Evolutionary conservation across 2,888 invertebrate species (phyloP).

Genomic region (Clitarchus hookeri): DNA sequence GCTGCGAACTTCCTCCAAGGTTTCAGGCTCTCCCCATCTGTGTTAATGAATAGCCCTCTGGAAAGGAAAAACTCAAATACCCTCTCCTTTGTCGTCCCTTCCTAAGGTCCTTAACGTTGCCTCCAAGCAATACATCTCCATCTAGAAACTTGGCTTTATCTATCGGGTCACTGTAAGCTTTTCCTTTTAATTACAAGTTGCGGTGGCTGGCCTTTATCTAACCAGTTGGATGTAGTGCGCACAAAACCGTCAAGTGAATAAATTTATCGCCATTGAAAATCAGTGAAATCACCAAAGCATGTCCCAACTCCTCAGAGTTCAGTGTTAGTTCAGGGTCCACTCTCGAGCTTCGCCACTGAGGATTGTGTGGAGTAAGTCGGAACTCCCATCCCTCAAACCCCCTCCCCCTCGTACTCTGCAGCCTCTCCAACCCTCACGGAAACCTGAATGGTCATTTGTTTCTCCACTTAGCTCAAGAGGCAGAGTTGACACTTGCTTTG

Average conservation of each 20-base stretch:
- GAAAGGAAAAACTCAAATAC: neutral
- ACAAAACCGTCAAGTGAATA: constrained; percentile 35
- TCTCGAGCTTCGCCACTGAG: neutral
- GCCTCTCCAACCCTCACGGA: neutral
- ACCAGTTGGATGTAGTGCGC: constrained; percentile 12
- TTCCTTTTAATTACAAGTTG: constrained; percentile 4
- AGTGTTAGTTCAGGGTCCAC: constrained; percentile 14
- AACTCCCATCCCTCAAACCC: constrained; percentile 2
- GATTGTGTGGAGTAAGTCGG: constrained; percentile 5
- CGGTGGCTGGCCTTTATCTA: constrained; percentile 22
- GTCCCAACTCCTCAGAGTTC: constrained; percentile 23
- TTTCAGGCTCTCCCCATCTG: neutral
- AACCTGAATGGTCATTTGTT: constrained; percentile 8
- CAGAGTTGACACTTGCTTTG: neutral
- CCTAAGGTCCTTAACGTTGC: constrained; percentile 2
- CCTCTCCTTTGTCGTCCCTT: constrained; percentile 3
- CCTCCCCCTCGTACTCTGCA: neutral
- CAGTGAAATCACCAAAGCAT: constrained; percentile 37
- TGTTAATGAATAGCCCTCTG: neutral
- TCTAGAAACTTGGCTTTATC: constrained; percentile 14
- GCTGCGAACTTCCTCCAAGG: too few species aligned
- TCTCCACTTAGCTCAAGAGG: constrained; percentile 10
- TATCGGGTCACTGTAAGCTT: constrained; percentile 14
- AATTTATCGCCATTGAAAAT: constrained; percentile 41
- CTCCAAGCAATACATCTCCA: neutral